Percentiles rank a stretch among this genome's conserved stretches.
These are phyloP conservation scores for Rhopalosiphum padi DNA, from an alignment of 1,140 invertebrate genomes.

Conservation along the genomic window DNA sequence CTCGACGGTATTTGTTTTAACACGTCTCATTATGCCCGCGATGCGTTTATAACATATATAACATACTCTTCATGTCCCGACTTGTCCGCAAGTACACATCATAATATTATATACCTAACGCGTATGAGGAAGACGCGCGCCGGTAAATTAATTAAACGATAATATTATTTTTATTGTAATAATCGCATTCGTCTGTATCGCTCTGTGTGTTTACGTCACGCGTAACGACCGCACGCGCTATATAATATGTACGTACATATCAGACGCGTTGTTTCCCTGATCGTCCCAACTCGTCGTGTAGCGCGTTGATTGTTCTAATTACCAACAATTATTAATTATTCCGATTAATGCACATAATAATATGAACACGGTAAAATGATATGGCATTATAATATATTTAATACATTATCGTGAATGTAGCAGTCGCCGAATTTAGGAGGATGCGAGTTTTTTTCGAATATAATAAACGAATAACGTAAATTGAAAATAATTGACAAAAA, in stretches of 20 bases:
- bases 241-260: not conserved
- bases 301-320: not conserved
- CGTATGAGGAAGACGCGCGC: not conserved
- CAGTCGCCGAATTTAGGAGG: not conserved
- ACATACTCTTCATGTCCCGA: not conserved
- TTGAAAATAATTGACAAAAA: not conserved
- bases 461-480: not conserved
- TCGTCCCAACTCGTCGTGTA: not conserved
- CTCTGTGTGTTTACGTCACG: not conserved
- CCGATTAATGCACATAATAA: not conserved
- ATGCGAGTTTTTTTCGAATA: not conserved
- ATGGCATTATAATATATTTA: no score
- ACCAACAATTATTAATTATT: not conserved
- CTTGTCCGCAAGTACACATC: not conserved
- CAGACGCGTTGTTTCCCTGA: not conserved
- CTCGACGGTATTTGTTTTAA: constrained; percentile 11
- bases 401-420: no score
- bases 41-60: not conserved
- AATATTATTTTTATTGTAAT: not conserved
- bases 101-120: no score
- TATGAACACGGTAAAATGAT: not conserved
- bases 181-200: not conserved
- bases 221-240: not conserved
- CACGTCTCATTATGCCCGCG: not conserved
- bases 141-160: not conserved